phyloP scores from a whole-genome alignment of 2,888 invertebrate species.

The Eristalis intricaria region DNA sequence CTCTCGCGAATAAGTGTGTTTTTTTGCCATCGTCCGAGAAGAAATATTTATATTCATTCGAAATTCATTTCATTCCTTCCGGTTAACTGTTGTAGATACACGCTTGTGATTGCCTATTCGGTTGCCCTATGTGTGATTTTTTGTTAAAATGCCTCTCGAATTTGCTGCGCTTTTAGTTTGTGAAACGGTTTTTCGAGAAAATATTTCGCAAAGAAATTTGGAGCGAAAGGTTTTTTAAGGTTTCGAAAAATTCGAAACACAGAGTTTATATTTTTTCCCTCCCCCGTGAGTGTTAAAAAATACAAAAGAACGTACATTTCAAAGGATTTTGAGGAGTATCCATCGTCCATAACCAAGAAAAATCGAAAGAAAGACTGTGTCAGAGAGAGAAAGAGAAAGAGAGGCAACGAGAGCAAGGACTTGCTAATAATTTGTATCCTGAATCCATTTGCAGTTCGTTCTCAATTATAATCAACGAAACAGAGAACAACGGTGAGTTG shows the following conservation, averaged over 20 bases:
- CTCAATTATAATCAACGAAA: conserved; percentile 16
- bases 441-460: conserved; percentile 26
- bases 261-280: too few species aligned
- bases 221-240: conserved; percentile 53
- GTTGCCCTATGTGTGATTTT: not conserved
- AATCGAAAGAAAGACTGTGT: not conserved
- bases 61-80: conserved; percentile 3
- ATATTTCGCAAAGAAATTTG: conserved; percentile 38
- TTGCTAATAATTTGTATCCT: conserved; percentile 11
- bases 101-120: not conserved
- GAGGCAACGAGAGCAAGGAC: conserved; percentile 3
- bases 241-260: not conserved
- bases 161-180: conserved; percentile 19
- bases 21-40: not conserved
- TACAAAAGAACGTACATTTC: not conserved
- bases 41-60: not conserved
- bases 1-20: conserved; percentile 52
- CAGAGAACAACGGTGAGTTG: conserved; percentile 58
- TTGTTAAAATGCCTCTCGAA: conserved; percentile 49
- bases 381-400: not conserved
- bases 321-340: not conserved
- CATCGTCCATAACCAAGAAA: not conserved
- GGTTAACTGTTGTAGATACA: not conserved
- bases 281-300: not conserved
- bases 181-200: conserved; percentile 40